These are phyloP conservation scores for Drosophila greeni DNA, from an alignment of 2,888 invertebrate genomes.

Conservation along the genomic window DNA sequence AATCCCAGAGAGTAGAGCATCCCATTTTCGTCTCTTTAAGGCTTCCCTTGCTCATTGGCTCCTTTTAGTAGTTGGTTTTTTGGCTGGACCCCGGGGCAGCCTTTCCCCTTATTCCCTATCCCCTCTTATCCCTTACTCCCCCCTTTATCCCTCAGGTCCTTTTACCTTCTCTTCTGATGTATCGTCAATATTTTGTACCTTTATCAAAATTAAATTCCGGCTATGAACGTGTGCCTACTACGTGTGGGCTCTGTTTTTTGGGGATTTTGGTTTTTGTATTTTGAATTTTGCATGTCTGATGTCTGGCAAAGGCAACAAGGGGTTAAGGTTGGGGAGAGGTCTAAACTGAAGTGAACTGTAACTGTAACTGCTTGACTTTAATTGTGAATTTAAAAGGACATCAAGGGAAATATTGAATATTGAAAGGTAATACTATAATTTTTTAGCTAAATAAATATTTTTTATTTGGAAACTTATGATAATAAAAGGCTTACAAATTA, in stretches of 20 bases:
- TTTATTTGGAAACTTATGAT: no score
- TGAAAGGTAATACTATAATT: not conserved
- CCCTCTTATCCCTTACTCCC: no score
- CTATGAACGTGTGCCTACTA: constrained; percentile 55
- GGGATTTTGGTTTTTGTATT: constrained; percentile 26
- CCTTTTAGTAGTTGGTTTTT: constrained; percentile 19
- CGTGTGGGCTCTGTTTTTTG: constrained; percentile 25
- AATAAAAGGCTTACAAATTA: no score
- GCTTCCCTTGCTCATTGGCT: not conserved
- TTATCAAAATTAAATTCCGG: constrained; percentile 73
- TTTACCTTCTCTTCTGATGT: constrained; percentile 41
- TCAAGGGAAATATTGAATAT: not conserved
- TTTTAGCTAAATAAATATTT: not conserved
- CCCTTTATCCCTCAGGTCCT: not conserved
- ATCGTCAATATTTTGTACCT: constrained; percentile 73
- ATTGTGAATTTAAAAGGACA: constrained; percentile 4
- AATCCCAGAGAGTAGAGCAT: constrained; percentile 18
- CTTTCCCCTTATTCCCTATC: no score
- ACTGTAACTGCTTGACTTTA: constrained; percentile 14
- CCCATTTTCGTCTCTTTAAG: constrained; percentile 1
- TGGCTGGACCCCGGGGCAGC: constrained; percentile 4
- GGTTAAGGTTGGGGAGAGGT: not conserved
- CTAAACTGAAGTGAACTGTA: not conserved
- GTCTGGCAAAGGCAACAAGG: constrained; percentile 11
- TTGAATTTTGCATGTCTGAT: constrained; percentile 42